phyloP scores from a whole-genome alignment of 23 tunicate species.

The Ciona savignyi region DNA sequence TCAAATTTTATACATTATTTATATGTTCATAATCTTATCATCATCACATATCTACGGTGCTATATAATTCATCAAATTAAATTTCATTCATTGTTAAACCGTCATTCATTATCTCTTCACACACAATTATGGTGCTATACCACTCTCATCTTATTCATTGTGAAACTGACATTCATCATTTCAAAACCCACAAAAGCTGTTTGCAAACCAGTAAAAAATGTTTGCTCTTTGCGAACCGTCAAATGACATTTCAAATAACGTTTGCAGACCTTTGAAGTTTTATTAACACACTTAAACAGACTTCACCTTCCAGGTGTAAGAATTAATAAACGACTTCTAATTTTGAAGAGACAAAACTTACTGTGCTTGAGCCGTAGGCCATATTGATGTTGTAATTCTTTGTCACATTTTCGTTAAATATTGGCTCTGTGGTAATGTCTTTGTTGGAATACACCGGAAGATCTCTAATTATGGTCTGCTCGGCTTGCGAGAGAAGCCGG shows the following conservation, averaged over 20 bases:
- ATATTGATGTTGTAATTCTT: slow-evolving; percentile 36
- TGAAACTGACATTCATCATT: no score
- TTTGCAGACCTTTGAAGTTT: no score
- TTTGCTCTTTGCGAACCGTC: neutral
- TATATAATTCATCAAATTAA: no score
- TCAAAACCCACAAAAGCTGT: neutral
- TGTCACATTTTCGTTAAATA: slow-evolving; percentile 4
- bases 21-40: no score
- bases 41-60: no score
- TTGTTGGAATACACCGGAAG: slow-evolving; percentile 14
- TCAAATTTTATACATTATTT: no score
- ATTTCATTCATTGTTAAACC: no score
- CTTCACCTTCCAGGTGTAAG: neutral
- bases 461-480: slow-evolving; percentile 63
- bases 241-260: no score
- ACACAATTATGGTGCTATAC: no score
- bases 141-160: no score
- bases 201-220: neutral
- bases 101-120: no score
- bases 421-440: slow-evolving; percentile 33
- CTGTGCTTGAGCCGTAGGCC: slow-evolving; percentile 78
- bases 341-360: slow-evolving; percentile 17
- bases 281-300: no score
- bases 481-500: slow-evolving; percentile 80
- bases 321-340: neutral